Percentiles rank a stretch among this genome's conserved stretches.
Evolutionary conservation across 2,888 invertebrate species (phyloP).

Genomic region (Anthoptus insignis): DNA sequence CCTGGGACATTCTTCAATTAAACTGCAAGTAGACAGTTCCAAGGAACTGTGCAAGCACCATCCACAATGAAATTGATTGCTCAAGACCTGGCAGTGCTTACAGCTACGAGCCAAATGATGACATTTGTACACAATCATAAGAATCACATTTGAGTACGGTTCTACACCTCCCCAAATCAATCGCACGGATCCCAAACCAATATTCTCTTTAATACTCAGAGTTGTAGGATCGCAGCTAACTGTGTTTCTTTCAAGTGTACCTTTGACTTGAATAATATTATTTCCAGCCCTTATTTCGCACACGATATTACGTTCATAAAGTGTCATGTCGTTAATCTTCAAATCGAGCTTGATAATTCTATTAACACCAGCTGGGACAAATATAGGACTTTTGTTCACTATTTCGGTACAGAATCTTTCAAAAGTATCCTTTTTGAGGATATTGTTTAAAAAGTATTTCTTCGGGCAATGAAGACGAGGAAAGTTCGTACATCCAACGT

Average conservation of each 20-base stretch:
- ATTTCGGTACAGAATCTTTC: conserved; percentile 51
- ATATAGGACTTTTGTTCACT: conserved; percentile 51
- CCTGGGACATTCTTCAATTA: conserved; percentile 55
- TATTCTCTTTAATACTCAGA: conserved; percentile 37
- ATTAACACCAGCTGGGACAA: conserved; percentile 51
- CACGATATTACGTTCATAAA: conserved; percentile 52
- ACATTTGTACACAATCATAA: conserved; percentile 57
- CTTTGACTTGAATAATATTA: conserved; percentile 41
- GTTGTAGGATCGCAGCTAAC: conserved; percentile 44
- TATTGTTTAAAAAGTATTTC: conserved; percentile 51
- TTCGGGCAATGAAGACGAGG: conserved; percentile 54
- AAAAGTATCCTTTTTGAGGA: conserved; percentile 36
- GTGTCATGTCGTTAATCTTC: conserved; percentile 55
- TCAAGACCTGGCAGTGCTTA: conserved; percentile 50
- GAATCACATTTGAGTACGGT: conserved; percentile 57
- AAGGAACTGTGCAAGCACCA: too few species aligned
- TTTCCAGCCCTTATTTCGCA: conserved; percentile 55
- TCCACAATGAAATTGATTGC: conserved; percentile 54
- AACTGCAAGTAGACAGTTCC: conserved; percentile 48
- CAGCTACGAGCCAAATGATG: conserved; percentile 50
- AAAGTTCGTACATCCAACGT: conserved; percentile 55
- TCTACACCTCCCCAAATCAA: conserved; percentile 59
- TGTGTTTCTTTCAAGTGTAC: conserved; percentile 39
- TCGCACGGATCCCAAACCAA: conserved; percentile 50
- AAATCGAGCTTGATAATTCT: conserved; percentile 53